Evolutionary conservation across 1,140 invertebrate genomes (phyloP).

Genomic region (Drusus annulatus): DNA sequence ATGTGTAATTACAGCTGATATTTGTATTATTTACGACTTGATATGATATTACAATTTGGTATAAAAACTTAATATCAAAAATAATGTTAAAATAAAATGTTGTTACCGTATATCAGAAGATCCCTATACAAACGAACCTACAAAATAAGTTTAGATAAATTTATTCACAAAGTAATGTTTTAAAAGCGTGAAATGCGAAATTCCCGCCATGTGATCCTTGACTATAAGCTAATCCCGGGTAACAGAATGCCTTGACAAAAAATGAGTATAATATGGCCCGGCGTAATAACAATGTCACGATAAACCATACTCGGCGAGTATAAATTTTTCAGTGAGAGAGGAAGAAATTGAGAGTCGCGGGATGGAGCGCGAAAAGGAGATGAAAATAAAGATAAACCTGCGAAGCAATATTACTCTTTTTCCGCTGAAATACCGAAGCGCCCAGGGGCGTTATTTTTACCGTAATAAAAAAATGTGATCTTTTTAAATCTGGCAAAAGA

Average conservation of each 20-base stretch:
- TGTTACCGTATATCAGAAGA: too few species aligned
- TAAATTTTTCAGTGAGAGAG: slow-evolving; percentile 1
- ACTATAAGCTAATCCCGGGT: neutral
- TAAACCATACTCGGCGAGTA: slow-evolving; percentile 27
- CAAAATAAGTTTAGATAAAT: too few species aligned
- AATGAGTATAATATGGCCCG: slow-evolving; percentile 18
- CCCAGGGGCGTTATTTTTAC: slow-evolving; percentile 29
- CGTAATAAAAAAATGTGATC: slow-evolving; percentile 42
- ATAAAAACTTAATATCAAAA: too few species aligned
- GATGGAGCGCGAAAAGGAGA: slow-evolving; percentile 25
- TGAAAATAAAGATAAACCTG: slow-evolving; percentile 32
- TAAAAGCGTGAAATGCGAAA: too few species aligned
- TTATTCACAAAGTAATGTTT: too few species aligned
- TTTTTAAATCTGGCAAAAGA: slow-evolving; percentile 30
- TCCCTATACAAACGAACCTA: too few species aligned
- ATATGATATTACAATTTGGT: too few species aligned
- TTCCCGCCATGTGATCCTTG: too few species aligned
- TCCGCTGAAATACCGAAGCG: slow-evolving; percentile 24
- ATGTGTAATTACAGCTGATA: too few species aligned
- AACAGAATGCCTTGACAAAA: slow-evolving; percentile 22
- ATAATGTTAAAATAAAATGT: too few species aligned
- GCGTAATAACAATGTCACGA: slow-evolving; percentile 30
- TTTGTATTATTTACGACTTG: too few species aligned
- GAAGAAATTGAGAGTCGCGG: slow-evolving; percentile 9
- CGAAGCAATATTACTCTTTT: slow-evolving; percentile 31